phyloP scores from a whole-genome alignment of 2,888 invertebrate genomes.

The Chironomus tentans region DNA sequence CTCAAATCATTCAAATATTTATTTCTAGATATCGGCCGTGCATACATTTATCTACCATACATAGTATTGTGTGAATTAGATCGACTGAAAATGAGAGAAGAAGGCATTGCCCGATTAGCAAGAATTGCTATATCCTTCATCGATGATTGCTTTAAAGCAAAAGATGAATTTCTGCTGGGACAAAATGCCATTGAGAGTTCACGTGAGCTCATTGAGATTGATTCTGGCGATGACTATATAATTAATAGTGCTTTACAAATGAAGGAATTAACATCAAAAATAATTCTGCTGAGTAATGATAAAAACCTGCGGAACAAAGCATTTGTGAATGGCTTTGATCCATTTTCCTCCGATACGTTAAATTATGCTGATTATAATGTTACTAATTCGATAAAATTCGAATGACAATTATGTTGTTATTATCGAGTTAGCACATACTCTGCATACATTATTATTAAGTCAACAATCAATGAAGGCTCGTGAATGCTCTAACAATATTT shows the following conservation, averaged over 20 bases:
- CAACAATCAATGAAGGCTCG: too few species aligned
- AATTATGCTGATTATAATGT: constrained; percentile 7
- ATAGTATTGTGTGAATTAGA: constrained; percentile 47
- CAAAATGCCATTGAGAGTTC: constrained; percentile 44
- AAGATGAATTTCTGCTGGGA: constrained; percentile 42
- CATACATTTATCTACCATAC: constrained; percentile 44
- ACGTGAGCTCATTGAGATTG: constrained; percentile 38
- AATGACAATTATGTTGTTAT: neutral
- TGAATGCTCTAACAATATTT: too few species aligned
- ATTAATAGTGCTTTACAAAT: constrained; percentile 46
- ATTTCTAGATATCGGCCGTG: constrained; percentile 32
- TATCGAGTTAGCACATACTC: neutral
- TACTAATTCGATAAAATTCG: neutral
- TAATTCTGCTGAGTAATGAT: constrained; percentile 45
- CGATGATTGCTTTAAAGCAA: constrained; percentile 33
- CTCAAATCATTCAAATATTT: neutral
- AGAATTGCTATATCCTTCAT: constrained; percentile 36
- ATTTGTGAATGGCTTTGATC: constrained; percentile 40
- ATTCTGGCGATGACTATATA: constrained; percentile 46
- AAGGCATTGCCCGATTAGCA: constrained; percentile 28
- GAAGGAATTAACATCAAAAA: constrained; percentile 36
- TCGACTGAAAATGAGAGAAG: constrained; percentile 39
- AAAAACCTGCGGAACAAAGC: constrained; percentile 46
- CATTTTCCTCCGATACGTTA: constrained; percentile 27
- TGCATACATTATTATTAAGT: neutral